A percentile compares a stretch with the other conserved stretches of the same genome.
phyloP scores from a whole-genome alignment of 1,140 invertebrate species.

The Stenopsyche tienmushanensis region DNA sequence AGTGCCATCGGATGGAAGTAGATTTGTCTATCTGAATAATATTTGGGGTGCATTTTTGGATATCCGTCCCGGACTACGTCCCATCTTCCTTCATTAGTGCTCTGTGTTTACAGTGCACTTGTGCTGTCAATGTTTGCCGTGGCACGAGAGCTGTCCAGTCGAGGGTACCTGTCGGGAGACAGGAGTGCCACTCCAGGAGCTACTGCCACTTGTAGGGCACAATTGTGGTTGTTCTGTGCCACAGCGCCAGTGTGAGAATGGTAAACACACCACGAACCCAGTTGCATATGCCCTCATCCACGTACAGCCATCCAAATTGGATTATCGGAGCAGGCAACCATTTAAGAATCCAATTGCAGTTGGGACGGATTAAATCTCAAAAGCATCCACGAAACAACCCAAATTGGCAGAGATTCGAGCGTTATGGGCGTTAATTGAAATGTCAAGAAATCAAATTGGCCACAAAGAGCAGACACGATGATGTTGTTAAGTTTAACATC shows the following conservation, averaged over 20 bases:
- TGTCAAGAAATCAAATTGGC: too few relatives aligned
- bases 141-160: conserved; percentile 7
- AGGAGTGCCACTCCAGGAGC: conserved; percentile 10
- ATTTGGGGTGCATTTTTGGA: not conserved
- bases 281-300: not conserved
- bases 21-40: not conserved
- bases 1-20: too few relatives aligned
- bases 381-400: too few relatives aligned
- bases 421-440: too few relatives aligned
- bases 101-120: conserved; percentile 13
- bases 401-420: too few relatives aligned
- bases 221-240: not conserved
- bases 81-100: conserved; percentile 21
- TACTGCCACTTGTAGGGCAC: conserved; percentile 5
- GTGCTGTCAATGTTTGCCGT: conserved; percentile 13
- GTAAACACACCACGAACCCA: not conserved
- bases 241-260: conserved; percentile 14
- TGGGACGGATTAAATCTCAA: too few relatives aligned
- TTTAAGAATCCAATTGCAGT: too few relatives aligned
- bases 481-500: too few relatives aligned
- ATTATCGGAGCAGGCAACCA: too few relatives aligned
- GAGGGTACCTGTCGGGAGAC: conserved; percentile 2
- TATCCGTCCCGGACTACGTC: not conserved
- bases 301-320: too few relatives aligned
- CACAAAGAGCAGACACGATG: too few relatives aligned